Base-by-base conservation (phyloP, 2,797 vertebrate genomes). In the Sebastes trivittatus region DNA sequence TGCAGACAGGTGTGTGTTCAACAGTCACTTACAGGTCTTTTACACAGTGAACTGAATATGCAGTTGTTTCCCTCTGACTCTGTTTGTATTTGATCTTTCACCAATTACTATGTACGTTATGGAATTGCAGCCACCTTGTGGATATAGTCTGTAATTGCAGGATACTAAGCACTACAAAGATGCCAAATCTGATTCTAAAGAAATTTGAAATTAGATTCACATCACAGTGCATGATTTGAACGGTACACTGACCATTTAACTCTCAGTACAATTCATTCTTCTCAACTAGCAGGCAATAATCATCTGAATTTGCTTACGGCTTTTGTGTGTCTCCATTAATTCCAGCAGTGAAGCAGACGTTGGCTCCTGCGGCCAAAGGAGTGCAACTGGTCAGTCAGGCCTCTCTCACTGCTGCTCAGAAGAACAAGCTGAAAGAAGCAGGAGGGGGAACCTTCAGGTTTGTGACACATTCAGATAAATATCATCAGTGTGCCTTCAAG, bases 391-490 rank as follows among this genome's bases (percentile, higher is more conserved):
- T 96, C 62, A 82, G 75, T 87, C 96, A 96, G 0, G 85, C 94
- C 56, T 90, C 96, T 86, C 93, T 96, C 16, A 93, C 92, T 7
- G 95, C 94, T 77, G 95, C 95, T 74, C 97, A 98, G 94, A 98
- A 94, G 88, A 97, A 96, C 89, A 98, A 96, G 87, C 95, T 97
- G 87, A 98, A 96, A 91, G 97, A 98, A 89, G 95, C 96, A 0
- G 97, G 95, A 88, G 97, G 97, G 82, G 97, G 97, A 76, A 96
- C 96, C 32, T 98, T 98, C 92, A 96, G 97, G 97, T 98, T 85
- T 92, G 95, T 82, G 27, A 23, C 67, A 56, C 6, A 8, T 64
- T 56, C 18, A 80, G 1, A 62, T 23, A n/a, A 58, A 54, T 49
- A 25, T 20, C 7, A 38, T 60, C 6, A 16, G 3, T 60, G 10